A percentile compares a stretch with the other conserved stretches of the same genome.
These are phyloP conservation scores for Drosophila neotestacea DNA, from an alignment of 2,888 invertebrate genomes.

Conservation along the genomic window DNA sequence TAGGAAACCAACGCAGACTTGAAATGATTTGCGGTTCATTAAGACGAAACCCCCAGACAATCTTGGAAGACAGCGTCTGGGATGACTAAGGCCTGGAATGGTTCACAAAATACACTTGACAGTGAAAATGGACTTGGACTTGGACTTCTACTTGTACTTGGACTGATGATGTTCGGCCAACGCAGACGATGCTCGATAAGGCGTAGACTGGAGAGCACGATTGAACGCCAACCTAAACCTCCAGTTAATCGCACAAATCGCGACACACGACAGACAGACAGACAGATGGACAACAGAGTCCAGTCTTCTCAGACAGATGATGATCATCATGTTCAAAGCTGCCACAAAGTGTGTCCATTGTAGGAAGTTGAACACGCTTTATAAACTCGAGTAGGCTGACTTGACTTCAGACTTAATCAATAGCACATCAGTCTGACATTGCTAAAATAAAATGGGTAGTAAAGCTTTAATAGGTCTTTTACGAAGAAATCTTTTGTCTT, in stretches of 20 bases:
- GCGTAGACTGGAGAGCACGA: slow-evolving; percentile 40
- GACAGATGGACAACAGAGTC: slow-evolving; percentile 16
- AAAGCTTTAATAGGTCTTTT: background rate
- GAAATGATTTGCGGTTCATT: slow-evolving; percentile 83
- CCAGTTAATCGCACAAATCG: slow-evolving; percentile 60
- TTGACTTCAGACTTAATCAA: slow-evolving; percentile 2
- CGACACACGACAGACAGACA: slow-evolving; percentile 32
- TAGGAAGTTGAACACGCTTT: slow-evolving; percentile 48
- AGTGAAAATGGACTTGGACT: slow-evolving; percentile 47
- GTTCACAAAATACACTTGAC: slow-evolving; percentile 61
- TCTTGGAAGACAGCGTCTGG: slow-evolving; percentile 31
- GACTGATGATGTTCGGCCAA: slow-evolving; percentile 51
- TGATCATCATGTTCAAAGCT: slow-evolving; percentile 41
- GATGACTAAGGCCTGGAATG: slow-evolving; percentile 64
- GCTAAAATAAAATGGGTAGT: background rate
- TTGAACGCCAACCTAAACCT: slow-evolving; percentile 49
- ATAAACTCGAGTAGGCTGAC: slow-evolving; percentile 33
- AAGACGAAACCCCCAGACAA: slow-evolving; percentile 64
- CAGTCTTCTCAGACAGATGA: slow-evolving; percentile 40
- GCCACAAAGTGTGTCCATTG: slow-evolving; percentile 24
- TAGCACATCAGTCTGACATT: background rate
- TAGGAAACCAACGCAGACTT: slow-evolving; percentile 62
- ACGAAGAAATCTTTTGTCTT: background rate
- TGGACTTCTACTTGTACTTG: slow-evolving; percentile 44
- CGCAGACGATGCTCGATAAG: slow-evolving; percentile 54